phyloP scores from a whole-genome alignment of 2,888 invertebrate genomes.

The Chloromyia formosa region DNA sequence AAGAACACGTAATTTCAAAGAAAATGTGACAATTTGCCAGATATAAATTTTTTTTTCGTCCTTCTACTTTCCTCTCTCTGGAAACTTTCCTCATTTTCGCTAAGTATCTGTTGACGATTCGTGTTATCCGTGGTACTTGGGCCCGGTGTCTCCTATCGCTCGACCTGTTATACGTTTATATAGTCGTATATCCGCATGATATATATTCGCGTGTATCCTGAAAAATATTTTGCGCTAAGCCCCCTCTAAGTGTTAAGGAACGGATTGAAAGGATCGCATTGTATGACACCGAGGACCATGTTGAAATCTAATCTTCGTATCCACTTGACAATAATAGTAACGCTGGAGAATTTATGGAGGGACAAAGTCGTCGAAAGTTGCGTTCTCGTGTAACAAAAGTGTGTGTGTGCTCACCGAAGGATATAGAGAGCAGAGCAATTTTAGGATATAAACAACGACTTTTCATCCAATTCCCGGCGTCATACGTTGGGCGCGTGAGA shows the following conservation, averaged over 20 bases:
- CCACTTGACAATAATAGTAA: slow-evolving; percentile 14
- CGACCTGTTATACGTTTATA: neutral
- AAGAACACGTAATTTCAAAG: neutral
- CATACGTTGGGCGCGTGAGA: neutral
- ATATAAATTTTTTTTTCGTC: neutral
- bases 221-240: no score
- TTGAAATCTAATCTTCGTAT: slow-evolving; percentile 33
- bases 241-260: neutral
- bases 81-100: neutral
- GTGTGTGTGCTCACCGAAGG: neutral
- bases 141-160: no score
- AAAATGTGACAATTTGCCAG: neutral
- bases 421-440: neutral
- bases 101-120: slow-evolving; percentile 5
- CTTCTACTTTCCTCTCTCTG: neutral
- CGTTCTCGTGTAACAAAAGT: neutral
- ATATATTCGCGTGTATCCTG: neutral
- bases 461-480: slow-evolving; percentile 1
- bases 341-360: neutral
- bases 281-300: slow-evolving; percentile 11
- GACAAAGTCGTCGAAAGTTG: neutral
- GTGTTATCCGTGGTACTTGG: no score
- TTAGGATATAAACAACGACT: slow-evolving; percentile 23
- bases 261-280: neutral
- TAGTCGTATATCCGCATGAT: neutral